Base-by-base conservation (phyloP, 2,113 vertebrate genomes). In the Mirounga angustirostris region DNA sequence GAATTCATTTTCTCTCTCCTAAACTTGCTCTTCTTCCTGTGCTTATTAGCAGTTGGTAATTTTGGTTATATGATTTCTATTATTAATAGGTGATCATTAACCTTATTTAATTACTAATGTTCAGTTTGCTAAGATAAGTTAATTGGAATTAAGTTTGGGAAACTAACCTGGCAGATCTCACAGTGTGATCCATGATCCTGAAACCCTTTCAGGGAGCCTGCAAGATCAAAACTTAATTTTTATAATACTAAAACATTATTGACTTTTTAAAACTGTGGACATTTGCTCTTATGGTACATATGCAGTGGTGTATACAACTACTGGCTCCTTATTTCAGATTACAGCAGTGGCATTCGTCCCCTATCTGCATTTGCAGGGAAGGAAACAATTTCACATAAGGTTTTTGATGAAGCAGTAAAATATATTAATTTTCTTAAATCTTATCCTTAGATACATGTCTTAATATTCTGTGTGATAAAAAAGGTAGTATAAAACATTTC, bases 181-280 rank as follows among this genome's bases (percentile, higher is more conserved):
- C 15, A 93, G 19, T 89, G 22, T 61, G 33, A n/a, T 89, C 69
- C 12, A 2, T 18, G 21, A 82, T 94, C 50, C 19, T 92, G 69
- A 89, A 65, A 91, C 21, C 16, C 14, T 95, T 91, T 81, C 15
- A 46, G 67, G 21, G 5, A 86, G 21, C 50, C 46, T 54, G 2
- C 11, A 87, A 76, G 65, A 33, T 76, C 58, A 78, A 82, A 94
- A 91, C 13, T 76, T 91, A 76, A 76, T 94, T 96, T 90, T 88
- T 36, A 28, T 88, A 40, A 33, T 69, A 88, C 18, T 78, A 26
- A 94, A 96, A 87, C 58, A 87, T 67, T 91, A 21, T n/a, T 67
- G 36, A 54, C 13, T 28, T n/a, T 28, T 56, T 78, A 78, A 78
- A 50, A 50, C 74, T 50, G 12, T 74, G 86, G 50, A 86, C 56